A percentile compares a stretch with the other conserved stretches of the same genome.
Evolutionary conservation across 2,888 invertebrate genomes (phyloP).

Genomic region (Marronus borbonicus): DNA sequence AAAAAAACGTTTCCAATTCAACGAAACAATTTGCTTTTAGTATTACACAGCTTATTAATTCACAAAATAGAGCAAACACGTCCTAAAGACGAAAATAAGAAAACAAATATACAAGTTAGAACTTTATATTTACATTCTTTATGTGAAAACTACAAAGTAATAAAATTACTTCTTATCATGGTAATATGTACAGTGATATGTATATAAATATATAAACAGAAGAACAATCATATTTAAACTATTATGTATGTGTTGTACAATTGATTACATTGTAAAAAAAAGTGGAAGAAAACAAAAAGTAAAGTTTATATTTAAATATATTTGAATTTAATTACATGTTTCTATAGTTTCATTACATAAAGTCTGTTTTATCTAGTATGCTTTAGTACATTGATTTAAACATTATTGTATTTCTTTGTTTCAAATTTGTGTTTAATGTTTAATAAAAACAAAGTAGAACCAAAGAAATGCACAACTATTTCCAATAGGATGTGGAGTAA

Average conservation of each 20-base stretch:
- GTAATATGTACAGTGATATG: conserved; percentile 54
- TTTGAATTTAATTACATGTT: conserved; percentile 36
- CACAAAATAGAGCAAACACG: neutral
- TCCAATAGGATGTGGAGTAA: too few species aligned
- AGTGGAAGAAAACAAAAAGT: conserved; percentile 32
- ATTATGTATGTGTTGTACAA: conserved; percentile 19
- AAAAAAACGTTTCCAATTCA: conserved; percentile 26
- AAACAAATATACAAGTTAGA: conserved; percentile 39
- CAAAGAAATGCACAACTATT: too few species aligned
- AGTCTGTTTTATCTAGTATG: neutral
- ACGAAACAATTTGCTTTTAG: conserved; percentile 33
- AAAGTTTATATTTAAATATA: conserved; percentile 46
- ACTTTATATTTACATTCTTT: conserved; percentile 52
- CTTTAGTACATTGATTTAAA: too few species aligned
- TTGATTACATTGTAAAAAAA: conserved; percentile 35
- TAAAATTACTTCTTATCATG: conserved; percentile 46
- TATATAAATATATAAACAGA: conserved; percentile 51
- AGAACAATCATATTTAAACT: conserved; percentile 26
- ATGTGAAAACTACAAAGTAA: conserved; percentile 38
- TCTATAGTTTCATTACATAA: conserved; percentile 13
- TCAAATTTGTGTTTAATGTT: too few species aligned
- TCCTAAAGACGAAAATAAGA: conserved; percentile 28
- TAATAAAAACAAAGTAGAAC: too few species aligned
- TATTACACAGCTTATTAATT: conserved; percentile 39
- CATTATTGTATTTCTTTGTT: too few species aligned